Conservation (phyloP, 2,797 vertebrate genomes). For the Botia almorhae region DNA sequence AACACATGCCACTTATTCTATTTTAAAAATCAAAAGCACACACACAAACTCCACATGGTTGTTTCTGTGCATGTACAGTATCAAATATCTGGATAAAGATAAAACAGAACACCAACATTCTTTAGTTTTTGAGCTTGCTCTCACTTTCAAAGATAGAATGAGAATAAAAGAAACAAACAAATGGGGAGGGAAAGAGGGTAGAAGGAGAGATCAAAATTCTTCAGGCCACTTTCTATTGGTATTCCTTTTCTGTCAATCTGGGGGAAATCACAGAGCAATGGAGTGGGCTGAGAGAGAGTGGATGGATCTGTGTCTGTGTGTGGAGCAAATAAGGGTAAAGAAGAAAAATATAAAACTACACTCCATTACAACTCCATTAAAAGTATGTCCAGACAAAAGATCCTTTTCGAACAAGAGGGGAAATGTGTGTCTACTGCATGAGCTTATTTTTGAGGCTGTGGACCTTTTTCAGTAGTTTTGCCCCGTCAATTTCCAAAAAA, state of each 20-base stretch:
- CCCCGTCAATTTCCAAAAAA: conserved; percentile 37
- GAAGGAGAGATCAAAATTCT: conserved; percentile 1
- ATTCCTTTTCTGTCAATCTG: neutral
- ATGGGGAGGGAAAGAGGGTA: neutral
- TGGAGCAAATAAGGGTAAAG: too few relatives aligned
- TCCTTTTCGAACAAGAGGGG: neutral
- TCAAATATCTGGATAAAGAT: conserved; percentile 8
- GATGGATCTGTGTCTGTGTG: conserved; percentile 7
- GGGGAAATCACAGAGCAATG: conserved; percentile 1
- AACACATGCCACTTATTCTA: conserved; percentile 21
- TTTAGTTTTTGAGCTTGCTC: conserved; percentile 5
- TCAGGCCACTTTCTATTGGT: neutral
- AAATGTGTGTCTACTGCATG: conserved; percentile 20
- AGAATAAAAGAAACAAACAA: conserved; percentile 23
- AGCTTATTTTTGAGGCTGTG: conserved; percentile 46
- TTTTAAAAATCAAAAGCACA: conserved; percentile 16
- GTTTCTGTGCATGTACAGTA: conserved; percentile 14
- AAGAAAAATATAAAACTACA: conserved; percentile 14
- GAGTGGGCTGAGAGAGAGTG: conserved; percentile 3
- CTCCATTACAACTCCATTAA: conserved; percentile 6
- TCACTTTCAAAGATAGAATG: conserved; percentile 7
- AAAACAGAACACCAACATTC: conserved; percentile 7
- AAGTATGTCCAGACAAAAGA: conserved; percentile 15
- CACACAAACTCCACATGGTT: neutral
- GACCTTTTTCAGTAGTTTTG: conserved; percentile 42